These are phyloP conservation scores for Philereme vetulata DNA, from an alignment of 2,888 invertebrate species.

Conservation along the genomic window DNA sequence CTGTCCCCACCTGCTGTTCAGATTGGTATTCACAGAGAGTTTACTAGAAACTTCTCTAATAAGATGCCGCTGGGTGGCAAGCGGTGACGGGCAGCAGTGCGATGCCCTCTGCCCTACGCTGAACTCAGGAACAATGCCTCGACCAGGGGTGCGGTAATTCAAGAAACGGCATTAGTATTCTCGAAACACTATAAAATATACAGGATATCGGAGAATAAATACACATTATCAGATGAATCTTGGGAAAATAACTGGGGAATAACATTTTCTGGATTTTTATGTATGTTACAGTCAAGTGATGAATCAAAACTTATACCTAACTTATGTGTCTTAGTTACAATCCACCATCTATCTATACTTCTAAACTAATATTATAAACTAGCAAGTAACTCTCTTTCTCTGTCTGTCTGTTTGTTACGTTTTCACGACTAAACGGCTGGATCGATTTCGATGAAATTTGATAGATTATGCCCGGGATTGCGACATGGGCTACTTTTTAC, in stretches of 20 bases:
- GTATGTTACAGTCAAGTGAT: neutral
- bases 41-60: conserved; percentile 4
- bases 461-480: too few relatives aligned
- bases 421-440: too few relatives aligned
- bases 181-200: conserved; percentile 14
- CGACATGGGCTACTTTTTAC: too few relatives aligned
- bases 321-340: too few relatives aligned
- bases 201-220: conserved; percentile 8
- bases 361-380: too few relatives aligned
- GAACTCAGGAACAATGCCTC: conserved; percentile 17
- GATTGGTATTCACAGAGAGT: neutral
- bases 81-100: neutral
- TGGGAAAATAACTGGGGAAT: neutral
- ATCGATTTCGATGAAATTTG: too few relatives aligned
- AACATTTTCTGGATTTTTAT: neutral
- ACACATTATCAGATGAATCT: conserved; percentile 6
- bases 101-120: conserved; percentile 15
- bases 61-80: neutral
- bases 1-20: neutral
- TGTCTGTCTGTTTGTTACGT: too few relatives aligned
- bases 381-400: too few relatives aligned
- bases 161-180: conserved; percentile 14
- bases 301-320: neutral
- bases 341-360: too few relatives aligned
- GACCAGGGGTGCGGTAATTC: conserved; percentile 29